Evolutionary conservation across 2,113 vertebrate genomes (phyloP).

Genomic region (Psettodes erumei): DNA sequence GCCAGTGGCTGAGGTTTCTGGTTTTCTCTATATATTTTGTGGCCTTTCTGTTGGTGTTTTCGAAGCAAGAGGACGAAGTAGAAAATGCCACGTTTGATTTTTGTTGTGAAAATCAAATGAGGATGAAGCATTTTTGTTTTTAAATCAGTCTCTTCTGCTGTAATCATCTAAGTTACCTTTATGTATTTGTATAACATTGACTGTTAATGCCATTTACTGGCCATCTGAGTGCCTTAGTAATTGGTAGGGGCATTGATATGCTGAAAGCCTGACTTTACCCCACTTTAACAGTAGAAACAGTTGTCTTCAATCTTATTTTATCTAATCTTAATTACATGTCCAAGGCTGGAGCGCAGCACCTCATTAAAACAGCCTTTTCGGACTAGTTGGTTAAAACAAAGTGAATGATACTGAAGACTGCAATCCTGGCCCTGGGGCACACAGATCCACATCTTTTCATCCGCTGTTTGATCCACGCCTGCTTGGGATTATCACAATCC

Average conservation of each 20-base stretch:
- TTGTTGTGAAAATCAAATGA: too few relatives aligned
- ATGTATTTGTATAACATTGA: not conserved
- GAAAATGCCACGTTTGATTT: too few relatives aligned
- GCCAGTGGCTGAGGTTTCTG: not conserved
- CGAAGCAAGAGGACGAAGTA: too few relatives aligned
- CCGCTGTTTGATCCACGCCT: conserved; percentile 74
- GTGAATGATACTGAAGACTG: conserved; percentile 47
- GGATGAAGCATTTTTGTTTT: too few relatives aligned
- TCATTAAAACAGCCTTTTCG: conserved; percentile 42
- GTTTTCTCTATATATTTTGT: too few relatives aligned
- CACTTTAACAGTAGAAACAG: not conserved
- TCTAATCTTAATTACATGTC: conserved; percentile 2
- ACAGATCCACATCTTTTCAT: conserved; percentile 67
- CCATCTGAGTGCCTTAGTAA: not conserved
- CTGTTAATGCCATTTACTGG: not conserved
- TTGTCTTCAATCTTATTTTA: not conserved
- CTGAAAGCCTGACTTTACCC: not conserved
- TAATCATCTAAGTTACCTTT: not conserved
- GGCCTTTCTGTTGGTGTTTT: not conserved
- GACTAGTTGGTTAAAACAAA: conserved; percentile 30
- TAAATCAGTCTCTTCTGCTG: too few relatives aligned
- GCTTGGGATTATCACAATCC: conserved; percentile 77
- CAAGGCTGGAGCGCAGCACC: conserved; percentile 8
- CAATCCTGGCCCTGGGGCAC: conserved; percentile 52
- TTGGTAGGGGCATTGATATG: too few relatives aligned